Conservation (phyloP, 2,797 vertebrate species). For the Cuculus canorus region DNA sequence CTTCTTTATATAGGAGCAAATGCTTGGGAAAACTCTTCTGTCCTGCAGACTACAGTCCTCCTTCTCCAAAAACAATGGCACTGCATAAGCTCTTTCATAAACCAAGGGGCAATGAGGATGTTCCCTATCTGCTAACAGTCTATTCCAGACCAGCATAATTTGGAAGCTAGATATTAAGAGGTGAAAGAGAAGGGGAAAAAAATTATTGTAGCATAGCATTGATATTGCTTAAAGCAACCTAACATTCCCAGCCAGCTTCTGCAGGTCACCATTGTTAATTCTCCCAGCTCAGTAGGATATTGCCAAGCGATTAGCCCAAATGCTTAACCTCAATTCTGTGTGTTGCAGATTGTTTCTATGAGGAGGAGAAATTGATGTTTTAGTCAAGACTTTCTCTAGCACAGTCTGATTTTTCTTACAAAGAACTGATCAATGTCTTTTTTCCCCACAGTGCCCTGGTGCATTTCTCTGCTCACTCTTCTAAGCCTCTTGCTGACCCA, state of each 20-base stretch:
- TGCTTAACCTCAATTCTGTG: constrained; percentile 27
- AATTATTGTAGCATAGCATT: neutral
- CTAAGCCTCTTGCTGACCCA: neutral
- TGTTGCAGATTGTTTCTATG: neutral
- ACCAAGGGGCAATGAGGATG: neutral
- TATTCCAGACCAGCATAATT: neutral
- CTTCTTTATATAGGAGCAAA: neutral
- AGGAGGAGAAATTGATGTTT: neutral
- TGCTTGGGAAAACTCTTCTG: neutral
- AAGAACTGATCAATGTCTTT: neutral
- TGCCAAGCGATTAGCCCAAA: neutral
- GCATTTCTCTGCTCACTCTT: neutral
- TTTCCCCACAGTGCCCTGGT: neutral
- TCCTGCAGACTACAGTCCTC: neutral
- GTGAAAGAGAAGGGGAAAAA: neutral
- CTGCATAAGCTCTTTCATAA: neutral
- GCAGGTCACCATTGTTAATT: neutral
- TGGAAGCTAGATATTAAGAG: neutral
- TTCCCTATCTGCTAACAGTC: neutral
- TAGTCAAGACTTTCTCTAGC: neutral
- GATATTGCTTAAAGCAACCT: neutral
- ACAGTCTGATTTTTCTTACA: neutral
- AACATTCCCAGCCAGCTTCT: neutral
- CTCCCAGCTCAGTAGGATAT: neutral
- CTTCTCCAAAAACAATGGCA: neutral